phyloP scores from a whole-genome alignment of 2,888 invertebrate genomes.

The Suillia variegata region DNA sequence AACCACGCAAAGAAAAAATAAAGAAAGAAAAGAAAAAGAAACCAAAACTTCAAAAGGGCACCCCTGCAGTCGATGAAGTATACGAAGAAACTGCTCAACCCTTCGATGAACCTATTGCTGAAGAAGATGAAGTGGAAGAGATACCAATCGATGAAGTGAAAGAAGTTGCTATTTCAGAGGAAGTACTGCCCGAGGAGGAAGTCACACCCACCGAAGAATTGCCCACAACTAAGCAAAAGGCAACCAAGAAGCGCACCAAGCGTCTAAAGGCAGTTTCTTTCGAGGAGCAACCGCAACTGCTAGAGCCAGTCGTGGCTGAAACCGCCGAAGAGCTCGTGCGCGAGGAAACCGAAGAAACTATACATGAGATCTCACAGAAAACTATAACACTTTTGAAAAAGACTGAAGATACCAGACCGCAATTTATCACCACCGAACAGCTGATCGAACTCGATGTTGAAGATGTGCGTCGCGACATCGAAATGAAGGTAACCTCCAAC shows the following conservation, averaged over 20 bases:
- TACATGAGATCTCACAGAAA: slow-evolving; percentile 61
- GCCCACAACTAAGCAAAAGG: slow-evolving; percentile 50
- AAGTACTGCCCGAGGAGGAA: slow-evolving; percentile 55
- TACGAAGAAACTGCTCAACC: slow-evolving; percentile 56
- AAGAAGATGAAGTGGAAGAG: slow-evolving; percentile 53
- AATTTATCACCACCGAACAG: slow-evolving; percentile 57
- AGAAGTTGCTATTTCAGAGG: slow-evolving; percentile 56
- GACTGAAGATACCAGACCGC: slow-evolving; percentile 58
- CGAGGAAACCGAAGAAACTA: slow-evolving; percentile 44
- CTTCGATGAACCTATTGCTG: slow-evolving; percentile 55
- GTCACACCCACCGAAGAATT: slow-evolving; percentile 41
- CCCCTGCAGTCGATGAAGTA: slow-evolving; percentile 56
- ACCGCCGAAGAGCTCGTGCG: slow-evolving; percentile 52
- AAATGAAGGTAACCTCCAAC: slow-evolving; percentile 65
- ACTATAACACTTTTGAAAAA: slow-evolving; percentile 60
- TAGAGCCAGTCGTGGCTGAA: slow-evolving; percentile 52
- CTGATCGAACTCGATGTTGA: slow-evolving; percentile 57
- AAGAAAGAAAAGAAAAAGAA: slow-evolving; percentile 57
- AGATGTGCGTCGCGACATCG: slow-evolving; percentile 65
- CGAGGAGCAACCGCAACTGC: slow-evolving; percentile 54
- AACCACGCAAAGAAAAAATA: slow-evolving; percentile 59
- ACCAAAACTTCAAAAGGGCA: slow-evolving; percentile 54
- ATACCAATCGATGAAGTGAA: slow-evolving; percentile 50
- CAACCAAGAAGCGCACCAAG: slow-evolving; percentile 58
- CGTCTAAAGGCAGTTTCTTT: slow-evolving; percentile 53